A percentile compares a stretch with the other conserved stretches of the same genome.
Evolutionary conservation across 2,888 invertebrate species (phyloP).

Genomic region (Amblyjoppa fuscipennis): DNA sequence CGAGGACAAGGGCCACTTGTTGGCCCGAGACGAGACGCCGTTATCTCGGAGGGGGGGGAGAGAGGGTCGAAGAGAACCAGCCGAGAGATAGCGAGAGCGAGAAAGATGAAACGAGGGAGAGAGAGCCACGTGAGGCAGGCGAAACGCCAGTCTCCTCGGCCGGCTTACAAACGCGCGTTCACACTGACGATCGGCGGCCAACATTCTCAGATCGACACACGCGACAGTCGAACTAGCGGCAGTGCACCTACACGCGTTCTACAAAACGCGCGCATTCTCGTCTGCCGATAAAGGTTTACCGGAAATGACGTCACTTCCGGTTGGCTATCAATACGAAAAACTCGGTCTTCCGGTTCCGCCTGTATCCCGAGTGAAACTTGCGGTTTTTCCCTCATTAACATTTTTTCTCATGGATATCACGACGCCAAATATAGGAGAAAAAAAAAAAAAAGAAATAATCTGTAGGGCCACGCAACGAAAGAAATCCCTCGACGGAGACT

Average conservation of each 20-base stretch:
- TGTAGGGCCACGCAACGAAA: background rate
- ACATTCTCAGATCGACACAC: background rate
- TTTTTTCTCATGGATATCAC: too few species aligned
- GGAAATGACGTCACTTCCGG: constrained; percentile 65
- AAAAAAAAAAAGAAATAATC: too few species aligned
- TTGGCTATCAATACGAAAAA: constrained; percentile 30
- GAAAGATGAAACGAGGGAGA: constrained; percentile 45
- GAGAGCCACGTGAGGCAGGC: background rate
- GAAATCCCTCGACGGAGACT: background rate
- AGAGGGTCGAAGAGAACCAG: constrained; percentile 6
- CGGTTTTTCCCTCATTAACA: too few species aligned
- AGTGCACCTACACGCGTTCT: constrained; percentile 45
- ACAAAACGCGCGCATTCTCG: constrained; percentile 41
- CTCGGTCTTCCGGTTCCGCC: background rate
- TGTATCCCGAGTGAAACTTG: too few species aligned
- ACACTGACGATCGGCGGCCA: constrained; percentile 4
- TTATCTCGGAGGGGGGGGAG: constrained; percentile 42
- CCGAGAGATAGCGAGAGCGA: constrained; percentile 22
- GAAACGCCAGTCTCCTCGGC: background rate
- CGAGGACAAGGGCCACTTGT: constrained; percentile 71
- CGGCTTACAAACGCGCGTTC: background rate
- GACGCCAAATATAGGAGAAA: too few species aligned
- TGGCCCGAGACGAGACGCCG: constrained; percentile 61
- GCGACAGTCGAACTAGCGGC: background rate
- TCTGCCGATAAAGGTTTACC: constrained; percentile 58